Percentiles rank a stretch among this genome's conserved stretches.
phyloP scores from a whole-genome alignment of 2,113 vertebrate genomes.

The Tragelaphus strepsiceros region DNA sequence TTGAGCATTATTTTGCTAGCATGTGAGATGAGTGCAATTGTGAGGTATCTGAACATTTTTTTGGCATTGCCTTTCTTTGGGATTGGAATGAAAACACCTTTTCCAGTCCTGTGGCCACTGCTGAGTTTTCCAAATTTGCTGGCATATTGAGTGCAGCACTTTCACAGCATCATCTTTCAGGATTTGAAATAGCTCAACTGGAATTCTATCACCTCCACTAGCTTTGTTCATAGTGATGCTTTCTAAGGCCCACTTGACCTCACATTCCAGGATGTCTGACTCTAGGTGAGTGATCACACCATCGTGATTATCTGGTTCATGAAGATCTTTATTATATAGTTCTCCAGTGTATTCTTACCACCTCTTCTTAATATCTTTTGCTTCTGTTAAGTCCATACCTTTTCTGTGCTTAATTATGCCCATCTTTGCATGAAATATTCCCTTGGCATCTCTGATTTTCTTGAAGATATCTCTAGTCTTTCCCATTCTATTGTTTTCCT shows the following conservation, averaged over 20 bases:
- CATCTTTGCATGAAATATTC: background rate
- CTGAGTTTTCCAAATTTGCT: background rate
- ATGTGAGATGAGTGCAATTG: background rate
- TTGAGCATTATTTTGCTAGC: background rate
- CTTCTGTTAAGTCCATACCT: background rate
- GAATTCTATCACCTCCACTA: background rate
- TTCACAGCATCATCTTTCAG: background rate
- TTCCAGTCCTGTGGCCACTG: background rate
- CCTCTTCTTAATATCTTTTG: background rate
- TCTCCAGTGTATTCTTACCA: background rate
- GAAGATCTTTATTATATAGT: background rate
- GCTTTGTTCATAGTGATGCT: accelerated
- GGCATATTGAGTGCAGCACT: background rate
- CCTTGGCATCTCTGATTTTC: background rate
- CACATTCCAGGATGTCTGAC: background rate
- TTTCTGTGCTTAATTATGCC: background rate
- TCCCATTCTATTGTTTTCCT: background rate
- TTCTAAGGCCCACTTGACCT: background rate
- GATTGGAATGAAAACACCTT: background rate
- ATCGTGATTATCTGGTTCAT: background rate
- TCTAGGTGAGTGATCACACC: background rate
- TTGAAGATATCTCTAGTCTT: background rate
- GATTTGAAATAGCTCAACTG: background rate
- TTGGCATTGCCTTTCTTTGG: background rate
- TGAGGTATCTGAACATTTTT: background rate